Evolutionary conservation across 2,113 vertebrate genomes (phyloP).

Genomic region (Origma solitaria): DNA sequence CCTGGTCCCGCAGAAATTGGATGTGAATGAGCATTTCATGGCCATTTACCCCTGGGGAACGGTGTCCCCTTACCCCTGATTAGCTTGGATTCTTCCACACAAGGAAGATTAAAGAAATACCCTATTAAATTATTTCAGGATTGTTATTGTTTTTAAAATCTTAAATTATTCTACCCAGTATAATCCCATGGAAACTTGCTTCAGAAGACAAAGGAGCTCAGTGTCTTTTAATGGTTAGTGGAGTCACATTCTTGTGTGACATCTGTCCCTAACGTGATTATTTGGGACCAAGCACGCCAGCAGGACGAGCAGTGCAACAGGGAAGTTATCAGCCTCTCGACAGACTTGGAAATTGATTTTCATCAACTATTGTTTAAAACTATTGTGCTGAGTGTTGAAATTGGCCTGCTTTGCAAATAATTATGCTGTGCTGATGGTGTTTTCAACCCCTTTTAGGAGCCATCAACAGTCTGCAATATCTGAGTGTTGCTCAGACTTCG

Average conservation of each 20-base stretch:
- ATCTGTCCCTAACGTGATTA: slow-evolving; percentile 27
- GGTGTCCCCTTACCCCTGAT: background rate
- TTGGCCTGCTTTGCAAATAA: background rate
- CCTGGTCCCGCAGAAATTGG: background rate
- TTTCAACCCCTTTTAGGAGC: slow-evolving; percentile 26
- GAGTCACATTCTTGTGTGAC: background rate
- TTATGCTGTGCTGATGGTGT: background rate
- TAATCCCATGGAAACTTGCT: background rate
- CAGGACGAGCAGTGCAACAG: background rate
- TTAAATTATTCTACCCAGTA: background rate
- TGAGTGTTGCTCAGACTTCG: background rate
- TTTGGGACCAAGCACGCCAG: background rate
- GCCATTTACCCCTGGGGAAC: background rate
- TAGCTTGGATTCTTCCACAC: background rate
- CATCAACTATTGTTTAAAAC: slow-evolving; percentile 32
- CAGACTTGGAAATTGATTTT: slow-evolving; percentile 20
- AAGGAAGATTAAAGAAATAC: slow-evolving; percentile 11
- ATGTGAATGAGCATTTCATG: background rate
- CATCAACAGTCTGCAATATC: background rate
- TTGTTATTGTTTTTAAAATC: background rate
- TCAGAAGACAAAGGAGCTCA: background rate
- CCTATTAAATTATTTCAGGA: background rate
- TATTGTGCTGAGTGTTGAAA: background rate
- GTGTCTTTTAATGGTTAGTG: background rate
- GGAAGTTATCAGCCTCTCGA: slow-evolving; percentile 13